Percentiles rank a stretch among this genome's conserved stretches.
Evolutionary conservation across 2,113 vertebrate species (phyloP).

Genomic region (Sarotherodon lohbergeri): DNA sequence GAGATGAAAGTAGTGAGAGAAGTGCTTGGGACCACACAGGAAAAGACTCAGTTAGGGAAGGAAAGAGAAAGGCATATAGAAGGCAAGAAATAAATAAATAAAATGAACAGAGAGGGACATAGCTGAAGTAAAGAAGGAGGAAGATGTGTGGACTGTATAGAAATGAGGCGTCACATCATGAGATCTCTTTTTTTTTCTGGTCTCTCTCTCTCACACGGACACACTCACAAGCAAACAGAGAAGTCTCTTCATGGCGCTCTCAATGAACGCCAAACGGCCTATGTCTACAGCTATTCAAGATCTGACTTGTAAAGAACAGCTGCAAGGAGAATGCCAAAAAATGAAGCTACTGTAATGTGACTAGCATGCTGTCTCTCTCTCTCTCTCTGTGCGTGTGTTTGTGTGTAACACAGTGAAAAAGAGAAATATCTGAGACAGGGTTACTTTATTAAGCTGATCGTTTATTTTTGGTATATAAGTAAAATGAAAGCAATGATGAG

Average conservation of each 20-base stretch:
- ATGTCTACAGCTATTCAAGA: slow-evolving; percentile 52
- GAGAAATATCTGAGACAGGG: not conserved
- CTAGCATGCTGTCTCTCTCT: not conserved
- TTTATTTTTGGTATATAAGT: not conserved
- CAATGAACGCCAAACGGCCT: slow-evolving; percentile 60
- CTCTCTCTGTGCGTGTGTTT: not conserved
- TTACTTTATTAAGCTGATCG: not conserved
- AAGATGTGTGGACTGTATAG: not conserved
- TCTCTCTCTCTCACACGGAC: not conserved
- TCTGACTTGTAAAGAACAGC: slow-evolving; percentile 68
- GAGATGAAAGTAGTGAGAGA: slow-evolving; percentile 48
- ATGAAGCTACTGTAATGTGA: slow-evolving; percentile 43
- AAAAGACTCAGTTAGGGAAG: slow-evolving; percentile 16
- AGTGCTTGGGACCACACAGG: slow-evolving; percentile 40
- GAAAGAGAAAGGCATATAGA: slow-evolving; percentile 16
- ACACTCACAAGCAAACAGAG: slow-evolving; percentile 16
- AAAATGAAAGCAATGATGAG: not conserved
- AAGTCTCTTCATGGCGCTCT: slow-evolving; percentile 43
- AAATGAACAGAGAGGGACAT: not conserved
- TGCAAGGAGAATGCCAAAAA: slow-evolving; percentile 55
- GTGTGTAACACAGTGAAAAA: not conserved
- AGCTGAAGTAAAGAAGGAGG: not conserved
- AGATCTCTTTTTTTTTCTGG: not conserved
- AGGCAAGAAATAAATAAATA: not conserved
- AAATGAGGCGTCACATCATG: slow-evolving; percentile 17